Evolutionary conservation across 2,888 invertebrate species (phyloP).

Genomic region (Caenorhabditis drosophilae): DNA sequence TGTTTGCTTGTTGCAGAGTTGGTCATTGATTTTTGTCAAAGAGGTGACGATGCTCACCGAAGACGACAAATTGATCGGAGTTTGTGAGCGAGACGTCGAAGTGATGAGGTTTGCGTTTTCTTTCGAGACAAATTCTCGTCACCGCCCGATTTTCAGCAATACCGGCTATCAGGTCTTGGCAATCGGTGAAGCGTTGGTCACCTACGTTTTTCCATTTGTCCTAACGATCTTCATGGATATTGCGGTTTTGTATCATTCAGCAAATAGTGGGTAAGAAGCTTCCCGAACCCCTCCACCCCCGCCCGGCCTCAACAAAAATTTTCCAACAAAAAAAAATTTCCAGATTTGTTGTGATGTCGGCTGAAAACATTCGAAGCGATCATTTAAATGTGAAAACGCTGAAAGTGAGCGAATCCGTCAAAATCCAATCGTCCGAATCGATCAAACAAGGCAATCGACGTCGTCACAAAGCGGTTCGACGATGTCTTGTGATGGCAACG

Average conservation of each 20-base stretch:
- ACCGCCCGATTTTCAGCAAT: constrained; percentile 49
- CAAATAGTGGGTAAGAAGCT: too few species aligned
- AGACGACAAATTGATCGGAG: constrained; percentile 33
- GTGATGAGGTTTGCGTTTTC: constrained; percentile 34
- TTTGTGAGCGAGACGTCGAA: constrained; percentile 40
- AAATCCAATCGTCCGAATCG: constrained; percentile 46
- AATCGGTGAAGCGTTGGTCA: constrained; percentile 53
- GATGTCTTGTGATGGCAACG: constrained; percentile 60
- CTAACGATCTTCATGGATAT: constrained; percentile 59
- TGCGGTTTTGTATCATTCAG: constrained; percentile 47
- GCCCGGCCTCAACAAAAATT: background rate
- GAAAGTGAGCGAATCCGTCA: constrained; percentile 29
- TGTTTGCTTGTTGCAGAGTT: constrained; percentile 24
- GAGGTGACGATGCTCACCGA: constrained; percentile 26
- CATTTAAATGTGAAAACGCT: constrained; percentile 9
- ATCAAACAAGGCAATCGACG: constrained; percentile 24
- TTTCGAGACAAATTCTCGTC: too few species aligned
- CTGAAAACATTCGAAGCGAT: constrained; percentile 26
- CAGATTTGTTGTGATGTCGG: constrained; percentile 34
- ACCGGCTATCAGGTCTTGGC: constrained; percentile 56
- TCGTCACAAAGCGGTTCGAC: constrained; percentile 53
- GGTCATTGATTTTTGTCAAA: constrained; percentile 49
- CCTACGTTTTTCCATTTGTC: constrained; percentile 57
- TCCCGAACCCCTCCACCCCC: background rate
- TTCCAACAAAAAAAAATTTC: too few species aligned